These are phyloP conservation scores for Cassiopea xamachana DNA, from an alignment of 30 jellyfish, hydroid and myxozoan species.

Conservation along the genomic window DNA sequence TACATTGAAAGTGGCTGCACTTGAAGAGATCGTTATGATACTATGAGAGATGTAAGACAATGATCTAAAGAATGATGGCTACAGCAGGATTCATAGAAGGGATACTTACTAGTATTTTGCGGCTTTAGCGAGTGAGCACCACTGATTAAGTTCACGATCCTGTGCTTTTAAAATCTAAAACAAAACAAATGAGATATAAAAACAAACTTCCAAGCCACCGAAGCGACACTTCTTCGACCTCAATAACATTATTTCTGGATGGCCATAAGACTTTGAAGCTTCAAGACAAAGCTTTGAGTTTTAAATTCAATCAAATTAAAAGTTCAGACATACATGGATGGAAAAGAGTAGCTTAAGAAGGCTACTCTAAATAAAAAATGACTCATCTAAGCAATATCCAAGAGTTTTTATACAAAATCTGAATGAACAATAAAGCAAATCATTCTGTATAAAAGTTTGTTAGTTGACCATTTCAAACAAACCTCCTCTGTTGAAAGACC, in stretches of 20 bases:
- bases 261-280: too few species aligned
- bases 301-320: too few species aligned
- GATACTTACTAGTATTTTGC: slow-evolving; percentile 81
- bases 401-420: background rate
- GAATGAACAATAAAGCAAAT: background rate
- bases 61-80: too few species aligned
- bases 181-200: background rate
- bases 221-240: too few species aligned
- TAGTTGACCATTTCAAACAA: background rate
- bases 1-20: too few species aligned
- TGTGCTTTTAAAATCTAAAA: slow-evolving; percentile 85
- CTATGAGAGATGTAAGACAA: too few species aligned
- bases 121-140: slow-evolving; percentile 95
- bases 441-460: background rate
- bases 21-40: too few species aligned
- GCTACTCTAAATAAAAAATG: too few species aligned
- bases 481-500: slow-evolving; percentile 98
- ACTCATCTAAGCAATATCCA: background rate
- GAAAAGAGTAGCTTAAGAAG: too few species aligned
- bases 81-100: background rate
- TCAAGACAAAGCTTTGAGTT: too few species aligned
- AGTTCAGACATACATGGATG: too few species aligned
- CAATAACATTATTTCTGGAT: too few species aligned
- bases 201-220: background rate
- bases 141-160: slow-evolving; percentile 92